phyloP scores from a whole-genome alignment of 2,888 invertebrate genomes.

The Pollenia angustigena region DNA sequence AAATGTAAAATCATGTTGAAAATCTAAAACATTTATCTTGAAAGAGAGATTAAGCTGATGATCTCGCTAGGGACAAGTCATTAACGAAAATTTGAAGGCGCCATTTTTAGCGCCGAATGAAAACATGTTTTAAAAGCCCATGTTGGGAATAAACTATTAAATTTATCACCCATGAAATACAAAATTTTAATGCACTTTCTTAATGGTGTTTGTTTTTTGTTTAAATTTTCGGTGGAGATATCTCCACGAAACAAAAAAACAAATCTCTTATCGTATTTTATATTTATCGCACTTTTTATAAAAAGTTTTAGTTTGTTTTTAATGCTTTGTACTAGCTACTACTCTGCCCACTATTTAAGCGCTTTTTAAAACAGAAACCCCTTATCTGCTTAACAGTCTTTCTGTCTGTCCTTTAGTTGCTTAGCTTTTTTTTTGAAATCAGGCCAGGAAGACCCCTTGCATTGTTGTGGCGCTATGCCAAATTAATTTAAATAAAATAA shows the following conservation, averaged over 20 bases:
- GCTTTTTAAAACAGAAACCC: not conserved
- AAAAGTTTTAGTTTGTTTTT: not conserved
- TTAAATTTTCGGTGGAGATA: not conserved
- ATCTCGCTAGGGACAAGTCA: constrained; percentile 37
- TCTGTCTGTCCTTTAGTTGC: not conserved
- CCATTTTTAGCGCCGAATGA: constrained; percentile 80
- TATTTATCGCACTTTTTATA: constrained; percentile 49
- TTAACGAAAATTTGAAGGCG: constrained; percentile 74
- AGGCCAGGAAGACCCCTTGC: constrained; percentile 43
- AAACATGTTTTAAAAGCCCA: constrained; percentile 74
- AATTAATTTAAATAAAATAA: constrained; percentile 65
- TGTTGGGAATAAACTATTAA: constrained; percentile 68
- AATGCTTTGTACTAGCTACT: constrained; percentile 7
- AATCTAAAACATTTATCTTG: constrained; percentile 69
- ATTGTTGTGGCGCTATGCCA: constrained; percentile 71
- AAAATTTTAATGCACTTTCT: constrained; percentile 53
- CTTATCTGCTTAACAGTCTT: constrained; percentile 4
- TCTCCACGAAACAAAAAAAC: not conserved
- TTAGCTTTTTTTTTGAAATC: constrained; percentile 21
- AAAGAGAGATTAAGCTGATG: constrained; percentile 25
- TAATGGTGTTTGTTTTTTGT: constrained; percentile 44
- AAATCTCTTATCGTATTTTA: constrained; percentile 48
- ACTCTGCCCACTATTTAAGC: constrained; percentile 21
- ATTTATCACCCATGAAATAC: constrained; percentile 66
- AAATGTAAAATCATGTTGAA: constrained; percentile 70